Evolutionary conservation across 2,113 vertebrate species (phyloP), one percentile per base, ranked within the genome.

Genomic region (Emydocephalus ijimae): DNA sequence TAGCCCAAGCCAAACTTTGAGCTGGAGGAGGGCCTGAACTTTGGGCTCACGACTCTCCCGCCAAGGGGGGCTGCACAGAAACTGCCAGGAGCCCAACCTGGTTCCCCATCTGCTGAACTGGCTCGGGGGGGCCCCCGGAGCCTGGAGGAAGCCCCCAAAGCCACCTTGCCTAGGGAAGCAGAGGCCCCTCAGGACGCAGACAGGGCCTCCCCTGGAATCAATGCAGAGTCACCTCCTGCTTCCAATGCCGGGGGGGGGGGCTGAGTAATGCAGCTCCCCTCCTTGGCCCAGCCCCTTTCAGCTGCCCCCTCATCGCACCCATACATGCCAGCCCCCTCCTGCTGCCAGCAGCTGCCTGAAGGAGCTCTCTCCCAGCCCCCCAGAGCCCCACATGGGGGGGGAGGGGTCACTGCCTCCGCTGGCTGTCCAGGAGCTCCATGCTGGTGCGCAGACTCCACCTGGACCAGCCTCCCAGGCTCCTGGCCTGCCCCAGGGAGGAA

Each of bases 51-150:
- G 43, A 23, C 69, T 29, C 69, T 29, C n/a, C 74, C 0, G 9
- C 18, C 5, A 9, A 3, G 1, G 11, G 50, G 1, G 3, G 5
- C 9, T 5, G 11, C 23, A 55, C 8, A 3, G 26, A n/a, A 14
- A 6, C 45, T 6, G 4, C 24, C 21, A 29, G 85, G 24, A 26
- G 10, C 23, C 43, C 45, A 87, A 15, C 14, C 34, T 43, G 21
- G 18, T 0, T 43, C 15, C 29, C 15, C n/a, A 39, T 39, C 69
- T 74, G 69, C n/a, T 3, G 14, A 39, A 74, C 7, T 39, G 74
- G 18, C 18, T 21, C 1, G 0, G 18, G 39, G 74, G 1, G 69
- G 48, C 48, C 45, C 45, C 45, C 0, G n/a, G 2, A n/a, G 29
- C 29, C 64, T 2, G 29, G 14, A 34, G 14, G 64, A 34, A n/a